A percentile compares a stretch with the other conserved stretches of the same genome.
phyloP scores from a whole-genome alignment of 2,888 invertebrate genomes.

The Syrphus vitripennis region DNA sequence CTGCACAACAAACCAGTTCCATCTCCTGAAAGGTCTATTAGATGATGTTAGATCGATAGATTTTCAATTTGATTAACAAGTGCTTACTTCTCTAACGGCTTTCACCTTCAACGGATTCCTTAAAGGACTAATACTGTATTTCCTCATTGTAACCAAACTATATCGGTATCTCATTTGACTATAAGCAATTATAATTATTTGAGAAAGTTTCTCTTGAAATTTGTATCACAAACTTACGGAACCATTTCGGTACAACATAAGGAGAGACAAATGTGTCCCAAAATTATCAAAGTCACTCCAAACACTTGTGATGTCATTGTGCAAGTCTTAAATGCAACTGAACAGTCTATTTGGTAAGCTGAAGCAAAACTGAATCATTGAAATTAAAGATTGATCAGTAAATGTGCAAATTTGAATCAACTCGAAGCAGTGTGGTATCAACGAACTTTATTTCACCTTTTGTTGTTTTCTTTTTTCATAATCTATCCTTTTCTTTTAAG shows the following conservation, averaged over 20 bases:
- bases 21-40: conserved; percentile 74
- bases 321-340: background rate
- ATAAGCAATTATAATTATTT: background rate
- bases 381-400: background rate
- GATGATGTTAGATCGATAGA: background rate
- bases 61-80: background rate
- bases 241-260: conserved; percentile 75
- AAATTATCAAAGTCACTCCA: conserved; percentile 33
- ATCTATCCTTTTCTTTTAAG: background rate
- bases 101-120: conserved; percentile 74
- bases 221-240: conserved; percentile 75
- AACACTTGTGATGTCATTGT: conserved; percentile 19
- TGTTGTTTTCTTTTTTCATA: background rate
- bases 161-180: conserved; percentile 76
- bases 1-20: conserved; percentile 78
- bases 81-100: conserved; percentile 75
- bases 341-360: background rate
- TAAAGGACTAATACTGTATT: conserved; percentile 63
- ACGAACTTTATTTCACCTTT: background rate
- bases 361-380: background rate
- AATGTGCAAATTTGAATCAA: background rate
- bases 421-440: background rate
- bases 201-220: background rate
- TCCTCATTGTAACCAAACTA: conserved; percentile 76
- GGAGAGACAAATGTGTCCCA: conserved; percentile 45